A percentile compares a stretch with the other conserved stretches of the same genome.
Conservation (phyloP, 2,888 invertebrate species). For the Daptonema setosum region DNA sequence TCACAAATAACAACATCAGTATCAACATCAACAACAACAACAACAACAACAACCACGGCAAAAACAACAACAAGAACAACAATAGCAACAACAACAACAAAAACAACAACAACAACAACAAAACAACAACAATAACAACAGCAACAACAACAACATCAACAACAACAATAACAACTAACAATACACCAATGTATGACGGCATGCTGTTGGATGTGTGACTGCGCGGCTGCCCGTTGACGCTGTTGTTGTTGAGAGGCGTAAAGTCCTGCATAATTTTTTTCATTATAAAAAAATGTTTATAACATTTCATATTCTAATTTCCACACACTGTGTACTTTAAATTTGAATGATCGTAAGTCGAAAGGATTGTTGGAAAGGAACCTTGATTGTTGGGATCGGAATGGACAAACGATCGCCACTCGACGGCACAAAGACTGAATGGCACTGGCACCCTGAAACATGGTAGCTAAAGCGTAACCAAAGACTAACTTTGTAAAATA, state of each 20-base stretch:
- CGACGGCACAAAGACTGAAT: neutral
- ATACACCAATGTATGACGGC: neutral
- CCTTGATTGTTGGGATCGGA: too few species aligned
- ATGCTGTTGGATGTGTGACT: neutral
- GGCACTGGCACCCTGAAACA: neutral
- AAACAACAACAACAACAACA: neutral
- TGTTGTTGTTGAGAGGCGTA: neutral
- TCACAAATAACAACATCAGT: neutral
- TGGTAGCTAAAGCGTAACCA: too few species aligned
- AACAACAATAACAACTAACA: neutral
- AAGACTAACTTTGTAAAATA: too few species aligned
- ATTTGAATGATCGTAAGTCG: too few species aligned
- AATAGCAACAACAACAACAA: neutral
- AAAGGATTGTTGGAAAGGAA: too few species aligned
- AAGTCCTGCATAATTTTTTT: too few species aligned
- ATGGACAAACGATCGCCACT: neutral
- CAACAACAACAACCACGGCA: neutral
- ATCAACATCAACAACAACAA: neutral
- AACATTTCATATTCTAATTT: too few species aligned
- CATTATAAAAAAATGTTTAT: too few species aligned
- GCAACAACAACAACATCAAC: neutral
- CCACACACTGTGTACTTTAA: too few species aligned
- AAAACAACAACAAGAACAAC: neutral
- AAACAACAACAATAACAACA: neutral
- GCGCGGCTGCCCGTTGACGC: neutral